A percentile compares a stretch with the other conserved stretches of the same genome.
Conservation (phyloP, 1,140 invertebrate species). For the Oryctes rhinoceros region DNA sequence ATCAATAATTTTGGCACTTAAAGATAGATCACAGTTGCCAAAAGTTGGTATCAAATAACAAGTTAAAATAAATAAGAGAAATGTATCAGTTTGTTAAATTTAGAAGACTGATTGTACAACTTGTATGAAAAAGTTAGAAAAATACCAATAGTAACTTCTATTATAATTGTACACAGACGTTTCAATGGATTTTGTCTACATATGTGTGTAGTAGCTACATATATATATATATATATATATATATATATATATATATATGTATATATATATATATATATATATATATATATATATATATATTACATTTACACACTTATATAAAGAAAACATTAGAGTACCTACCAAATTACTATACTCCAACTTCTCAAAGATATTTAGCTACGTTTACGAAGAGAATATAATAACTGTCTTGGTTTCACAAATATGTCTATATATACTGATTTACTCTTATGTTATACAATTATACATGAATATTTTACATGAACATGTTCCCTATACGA, state of each 20-base stretch:
- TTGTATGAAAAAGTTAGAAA: conserved; percentile 24
- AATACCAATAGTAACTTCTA: conserved; percentile 25
- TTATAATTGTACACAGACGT: background rate
- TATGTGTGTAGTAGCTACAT: conserved; percentile 19
- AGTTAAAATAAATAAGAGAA: background rate
- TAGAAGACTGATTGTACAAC: conserved; percentile 19
- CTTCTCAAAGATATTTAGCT: background rate
- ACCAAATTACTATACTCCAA: background rate
- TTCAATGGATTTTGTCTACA: background rate
- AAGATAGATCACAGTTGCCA: conserved; percentile 39
- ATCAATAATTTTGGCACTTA: conserved; percentile 34
- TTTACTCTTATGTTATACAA: too few relatives aligned
- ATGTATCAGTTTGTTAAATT: conserved; percentile 4
- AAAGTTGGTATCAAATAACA: conserved; percentile 19
- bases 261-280: too few relatives aligned
- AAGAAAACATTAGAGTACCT: conserved; percentile 15
- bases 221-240: too few relatives aligned
- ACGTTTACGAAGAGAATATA: too few relatives aligned
- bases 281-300: too few relatives aligned
- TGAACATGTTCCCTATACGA: too few relatives aligned
- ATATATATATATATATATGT: too few relatives aligned
- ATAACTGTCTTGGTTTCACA: too few relatives aligned
- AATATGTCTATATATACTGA: too few relatives aligned
- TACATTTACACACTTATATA: conserved; percentile 27
- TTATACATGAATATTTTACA: too few relatives aligned